Percentiles rank a stretch among this genome's conserved stretches.
Conservation (phyloP, 1,140 invertebrate genomes). For the Fopius arisanus region DNA sequence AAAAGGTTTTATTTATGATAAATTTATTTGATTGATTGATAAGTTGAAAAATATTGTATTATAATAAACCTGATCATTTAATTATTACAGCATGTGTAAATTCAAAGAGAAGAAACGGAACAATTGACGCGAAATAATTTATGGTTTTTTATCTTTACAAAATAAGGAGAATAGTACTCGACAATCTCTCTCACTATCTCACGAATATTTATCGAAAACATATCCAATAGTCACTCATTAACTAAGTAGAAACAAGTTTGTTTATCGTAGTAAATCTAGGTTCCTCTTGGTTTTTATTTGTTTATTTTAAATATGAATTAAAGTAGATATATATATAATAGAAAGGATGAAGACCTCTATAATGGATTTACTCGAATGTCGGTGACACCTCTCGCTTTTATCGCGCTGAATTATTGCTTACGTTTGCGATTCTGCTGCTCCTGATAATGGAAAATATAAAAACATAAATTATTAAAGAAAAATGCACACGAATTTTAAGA, state of each 20-base stretch:
- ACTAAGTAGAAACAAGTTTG: conserved; percentile 22
- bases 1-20: not conserved
- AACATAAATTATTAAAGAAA: conserved; percentile 6
- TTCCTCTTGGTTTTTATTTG: conserved; percentile 29
- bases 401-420: conserved; percentile 37
- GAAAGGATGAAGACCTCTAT: conserved; percentile 64
- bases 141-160: not conserved
- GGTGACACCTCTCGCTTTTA: conserved; percentile 20
- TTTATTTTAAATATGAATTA: conserved; percentile 38
- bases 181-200: conserved; percentile 7
- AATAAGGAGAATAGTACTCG: conserved; percentile 7
- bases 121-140: conserved; percentile 12
- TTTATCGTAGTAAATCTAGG: conserved; percentile 35
- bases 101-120: conserved; percentile 36
- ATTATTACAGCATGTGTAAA: conserved; percentile 34
- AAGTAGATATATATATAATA: conserved; percentile 46
- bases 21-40: conserved; percentile 17
- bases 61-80: conserved; percentile 25
- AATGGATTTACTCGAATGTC: conserved; percentile 60
- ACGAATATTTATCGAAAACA: not conserved
- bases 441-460: conserved; percentile 41
- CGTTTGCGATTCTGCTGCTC: conserved; percentile 50
- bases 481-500: not conserved
- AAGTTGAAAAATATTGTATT: not conserved
- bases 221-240: conserved; percentile 12